Base-by-base conservation (phyloP, 2,113 vertebrate species). In the Cromileptes altivelis region DNA sequence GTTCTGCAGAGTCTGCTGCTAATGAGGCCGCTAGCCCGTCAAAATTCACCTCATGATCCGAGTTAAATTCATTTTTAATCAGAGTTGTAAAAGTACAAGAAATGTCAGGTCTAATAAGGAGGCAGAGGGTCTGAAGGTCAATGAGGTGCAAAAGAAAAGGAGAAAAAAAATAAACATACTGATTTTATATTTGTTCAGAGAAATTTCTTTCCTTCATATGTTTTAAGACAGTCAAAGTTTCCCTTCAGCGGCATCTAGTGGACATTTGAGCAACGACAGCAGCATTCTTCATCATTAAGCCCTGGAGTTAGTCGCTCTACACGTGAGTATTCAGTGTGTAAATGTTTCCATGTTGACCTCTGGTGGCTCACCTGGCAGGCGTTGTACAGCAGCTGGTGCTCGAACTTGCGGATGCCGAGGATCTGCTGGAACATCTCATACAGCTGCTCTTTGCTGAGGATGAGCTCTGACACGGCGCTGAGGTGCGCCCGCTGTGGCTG, bases 391-490 rank as follows among this genome's bases (percentile, higher is more conserved):
- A 99, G 95, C 87, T 99, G 98, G 80, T 99, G 98, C 70, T 99
- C 98, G 81, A 99, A 95, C 87, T 99, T 99, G 85, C 97, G 97
- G 88, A 99, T 94, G 17, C 97, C 96, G 50, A 99, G 95, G 85
- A 99, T 98, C 94, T 98, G 98, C 86, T 99, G 98, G 91, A 99
- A 99, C 98, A 99, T 99, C 93, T 99, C 96, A 76, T 98, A 99
- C 70, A 99, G 97, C 87, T 99, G 98, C 82, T 99, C 98, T 91
- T 99, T 99, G 91, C 98, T 99, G 85, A 99, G 96, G 93, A 99
- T 99, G 53, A 99, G 97, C 93, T 99, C 98, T 0, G 98, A 98
- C 19, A 97, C 97, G 3, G 97, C 95, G 58, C 97, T 97, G 47
- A 98, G 91, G 40, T 97, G 95, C 90, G 96, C 95, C n/a, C 98